Evolutionary conservation across 2,113 vertebrate species (phyloP).

Genomic region (Ursus arctos): DNA sequence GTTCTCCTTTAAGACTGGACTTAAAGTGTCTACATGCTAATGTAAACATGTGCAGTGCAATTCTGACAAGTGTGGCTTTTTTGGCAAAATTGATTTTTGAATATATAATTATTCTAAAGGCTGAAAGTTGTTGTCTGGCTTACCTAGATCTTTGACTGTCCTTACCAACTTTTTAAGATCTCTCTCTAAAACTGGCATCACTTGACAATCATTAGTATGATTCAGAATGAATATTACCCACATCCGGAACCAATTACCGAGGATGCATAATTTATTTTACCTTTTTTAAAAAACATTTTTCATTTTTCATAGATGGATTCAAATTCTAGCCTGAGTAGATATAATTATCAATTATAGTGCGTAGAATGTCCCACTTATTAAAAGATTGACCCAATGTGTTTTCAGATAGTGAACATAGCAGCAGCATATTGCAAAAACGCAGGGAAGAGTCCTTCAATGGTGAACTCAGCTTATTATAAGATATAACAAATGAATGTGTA

Average conservation of each 20-base stretch:
- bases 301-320: conserved; percentile 32
- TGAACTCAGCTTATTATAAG: background rate
- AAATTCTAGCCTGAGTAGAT: background rate
- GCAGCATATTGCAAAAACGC: background rate
- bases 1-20: background rate
- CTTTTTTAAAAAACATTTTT: conserved; percentile 19
- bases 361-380: background rate
- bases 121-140: background rate
- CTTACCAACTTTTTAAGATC: background rate
- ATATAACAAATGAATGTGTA: background rate
- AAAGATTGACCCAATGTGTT: conserved; percentile 21
- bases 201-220: background rate
- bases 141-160: background rate
- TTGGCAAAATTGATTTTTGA: background rate
- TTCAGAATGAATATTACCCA: background rate
- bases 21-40: background rate
- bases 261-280: background rate
- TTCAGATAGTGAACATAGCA: background rate
- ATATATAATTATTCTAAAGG: conserved; percentile 12
- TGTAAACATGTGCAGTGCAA: background rate
- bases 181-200: background rate
- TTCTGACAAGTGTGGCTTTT: background rate
- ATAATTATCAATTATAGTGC: conserved; percentile 12
- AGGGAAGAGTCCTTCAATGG: background rate
- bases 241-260: background rate